Conservation (phyloP, 2,797 vertebrate genomes). For the Danio jaintianensis region DNA sequence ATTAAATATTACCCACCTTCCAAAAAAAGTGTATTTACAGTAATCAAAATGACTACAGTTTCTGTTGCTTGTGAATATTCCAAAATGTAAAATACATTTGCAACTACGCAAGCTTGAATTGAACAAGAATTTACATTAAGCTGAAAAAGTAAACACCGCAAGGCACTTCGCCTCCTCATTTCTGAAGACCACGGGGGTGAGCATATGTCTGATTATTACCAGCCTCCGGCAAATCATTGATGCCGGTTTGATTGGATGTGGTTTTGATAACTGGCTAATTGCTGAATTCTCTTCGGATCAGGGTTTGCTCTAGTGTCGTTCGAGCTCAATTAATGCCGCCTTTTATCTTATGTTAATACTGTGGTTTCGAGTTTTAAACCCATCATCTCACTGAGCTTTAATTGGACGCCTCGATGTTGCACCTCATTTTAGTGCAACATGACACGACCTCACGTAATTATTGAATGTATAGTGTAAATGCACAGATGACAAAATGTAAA, state of each 20-base stretch:
- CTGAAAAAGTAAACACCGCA: background rate
- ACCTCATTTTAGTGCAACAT: constrained; percentile 11
- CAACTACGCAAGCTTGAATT: background rate
- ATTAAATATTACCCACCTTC: background rate
- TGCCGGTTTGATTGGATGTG: constrained; percentile 36
- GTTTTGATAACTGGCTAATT: constrained; percentile 42
- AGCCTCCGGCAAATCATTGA: constrained; percentile 38
- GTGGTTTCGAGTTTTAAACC: constrained; percentile 17
- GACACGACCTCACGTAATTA: constrained; percentile 10
- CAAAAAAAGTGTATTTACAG: background rate
- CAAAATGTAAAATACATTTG: background rate
- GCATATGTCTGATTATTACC: constrained; percentile 8
- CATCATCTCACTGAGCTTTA: constrained; percentile 28
- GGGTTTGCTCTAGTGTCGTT: constrained; percentile 20
- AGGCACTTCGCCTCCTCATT: background rate
- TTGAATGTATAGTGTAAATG: constrained; percentile 16
- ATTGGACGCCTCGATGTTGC: constrained; percentile 10
- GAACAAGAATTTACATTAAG: constrained; percentile 23
- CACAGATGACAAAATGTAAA: background rate
- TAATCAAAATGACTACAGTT: background rate
- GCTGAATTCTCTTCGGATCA: constrained; percentile 44
- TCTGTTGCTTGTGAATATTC: background rate
- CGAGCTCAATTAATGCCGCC: constrained; percentile 31
- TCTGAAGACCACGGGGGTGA: constrained; percentile 15
- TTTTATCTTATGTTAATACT: constrained; percentile 41